These are phyloP conservation scores for Eolophus roseicapilla DNA, from an alignment of 2,113 vertebrate genomes.

Conservation along the genomic window DNA sequence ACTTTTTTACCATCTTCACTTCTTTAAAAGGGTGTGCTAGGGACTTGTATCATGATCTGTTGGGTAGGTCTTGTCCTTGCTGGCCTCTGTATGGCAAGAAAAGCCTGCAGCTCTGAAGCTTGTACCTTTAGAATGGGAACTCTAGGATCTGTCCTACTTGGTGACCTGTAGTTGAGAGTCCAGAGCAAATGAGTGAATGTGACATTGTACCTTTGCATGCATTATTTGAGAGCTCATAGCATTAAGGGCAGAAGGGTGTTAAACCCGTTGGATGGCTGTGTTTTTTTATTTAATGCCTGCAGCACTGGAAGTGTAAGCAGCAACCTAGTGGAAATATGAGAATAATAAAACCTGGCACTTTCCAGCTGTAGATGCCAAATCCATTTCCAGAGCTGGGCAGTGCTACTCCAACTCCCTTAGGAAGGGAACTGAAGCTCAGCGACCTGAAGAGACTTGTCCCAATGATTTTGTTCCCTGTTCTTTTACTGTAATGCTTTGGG, in stretches of 20 bases:
- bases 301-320: conserved; percentile 8
- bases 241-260: background rate
- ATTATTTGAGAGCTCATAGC: background rate
- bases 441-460: conserved; percentile 58
- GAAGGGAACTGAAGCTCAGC: conserved; percentile 48
- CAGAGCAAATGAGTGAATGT: background rate
- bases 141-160: background rate
- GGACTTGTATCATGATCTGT: background rate
- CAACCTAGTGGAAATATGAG: conserved; percentile 35
- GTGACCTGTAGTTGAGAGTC: background rate
- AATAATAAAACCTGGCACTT: conserved; percentile 55
- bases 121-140: background rate
- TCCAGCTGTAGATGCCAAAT: conserved; percentile 62
- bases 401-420: conserved; percentile 10
- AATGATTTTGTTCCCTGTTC: conserved; percentile 14
- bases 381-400: conserved; percentile 41
- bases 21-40: background rate
- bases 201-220: background rate
- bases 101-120: background rate
- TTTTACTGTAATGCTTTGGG: conserved; percentile 30
- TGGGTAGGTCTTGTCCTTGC: background rate
- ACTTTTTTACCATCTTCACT: background rate
- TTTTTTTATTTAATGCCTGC: conserved; percentile 10
- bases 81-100: background rate
- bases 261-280: background rate